Evolutionary conservation across 2,797 vertebrate genomes (phyloP), one percentile per base, ranked within the genome.

Genomic region (Semotilus atromaculatus): DNA sequence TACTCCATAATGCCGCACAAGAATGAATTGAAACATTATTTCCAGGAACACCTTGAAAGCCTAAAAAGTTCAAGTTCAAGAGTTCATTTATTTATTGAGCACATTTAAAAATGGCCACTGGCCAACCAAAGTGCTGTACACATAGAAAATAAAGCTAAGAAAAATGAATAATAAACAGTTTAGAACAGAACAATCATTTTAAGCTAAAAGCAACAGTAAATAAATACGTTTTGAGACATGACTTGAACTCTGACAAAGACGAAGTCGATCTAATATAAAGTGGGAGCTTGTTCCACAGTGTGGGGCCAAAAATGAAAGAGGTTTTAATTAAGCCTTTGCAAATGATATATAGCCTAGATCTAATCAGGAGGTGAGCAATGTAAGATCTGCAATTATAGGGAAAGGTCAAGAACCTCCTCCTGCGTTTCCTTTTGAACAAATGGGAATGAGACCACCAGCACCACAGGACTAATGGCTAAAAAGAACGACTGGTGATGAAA

Each of bases 391-490:
- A 88, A 86, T 87, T 87, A 87, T 67, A 73, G 31, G 6, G 80
- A 88, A 88, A 88, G 83, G 85, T 86, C 78, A 85, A 87, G 68
- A 84, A 73, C 34, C 79, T 83, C 31, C 79, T 83, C 62, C 45
- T 80, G 67, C 11, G 68, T 80, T 66, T 88, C 76, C 85, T 84
- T 68, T 76, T 29, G 53, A 86, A 82, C 55, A 79, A 29, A 48
- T 72, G 29, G 8, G 66, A 79, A 26, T 7, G 64, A 85, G 40
- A 84, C 74, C 38, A 51, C 40, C 26, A n/a, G 18, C 40, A 36
- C 29, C 16, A 64, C 67, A 19, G 53, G 53, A 72, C 23, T 71
- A 48, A 84, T 1, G 10, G n/a, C 66, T 45, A 5, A 81, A n/a
- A 71, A 48, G 45, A 67, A 83, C 8, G 18, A 40, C 72, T 75